Percentiles rank a stretch among this genome's conserved stretches.
phyloP scores from a whole-genome alignment of 2,888 invertebrate species.

The Therioaphis trifolii region DNA sequence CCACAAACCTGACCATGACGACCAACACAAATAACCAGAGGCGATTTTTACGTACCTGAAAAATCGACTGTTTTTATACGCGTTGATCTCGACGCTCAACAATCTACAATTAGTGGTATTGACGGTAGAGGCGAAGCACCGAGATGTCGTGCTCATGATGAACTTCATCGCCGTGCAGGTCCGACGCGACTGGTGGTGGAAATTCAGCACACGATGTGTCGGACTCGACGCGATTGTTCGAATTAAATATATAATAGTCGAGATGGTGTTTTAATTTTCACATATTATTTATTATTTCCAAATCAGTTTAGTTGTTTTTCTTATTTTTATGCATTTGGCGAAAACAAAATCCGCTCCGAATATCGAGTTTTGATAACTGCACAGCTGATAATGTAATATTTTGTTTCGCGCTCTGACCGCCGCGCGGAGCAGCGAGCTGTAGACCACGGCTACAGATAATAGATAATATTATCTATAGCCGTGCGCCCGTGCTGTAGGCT shows the following conservation, averaged over 20 bases:
- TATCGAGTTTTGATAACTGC: no score
- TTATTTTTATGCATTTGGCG: no score
- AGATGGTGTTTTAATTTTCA: background rate
- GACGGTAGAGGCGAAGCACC: background rate
- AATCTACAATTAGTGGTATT: constrained; percentile 20
- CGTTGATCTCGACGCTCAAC: constrained; percentile 14
- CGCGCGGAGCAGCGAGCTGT: no score
- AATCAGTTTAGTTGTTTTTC: background rate
- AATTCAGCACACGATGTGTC: background rate
- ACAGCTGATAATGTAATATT: no score
- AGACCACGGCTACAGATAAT: no score
- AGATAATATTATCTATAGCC: no score
- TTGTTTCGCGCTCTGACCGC: no score
- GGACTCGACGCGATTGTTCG: background rate
- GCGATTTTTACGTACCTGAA: constrained; percentile 35
- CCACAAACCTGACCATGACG: no score
- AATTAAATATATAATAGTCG: no score
- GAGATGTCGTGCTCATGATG: constrained; percentile 31
- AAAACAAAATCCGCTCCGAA: no score
- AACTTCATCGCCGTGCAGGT: constrained; percentile 36
- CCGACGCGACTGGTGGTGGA: background rate
- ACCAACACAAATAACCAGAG: no score
- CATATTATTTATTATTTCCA: constrained; percentile 27
- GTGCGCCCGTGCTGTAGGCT: no score
- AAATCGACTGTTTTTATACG: constrained; percentile 30